Conservation (phyloP, 2,113 vertebrate species). For the Egretta garzetta region DNA sequence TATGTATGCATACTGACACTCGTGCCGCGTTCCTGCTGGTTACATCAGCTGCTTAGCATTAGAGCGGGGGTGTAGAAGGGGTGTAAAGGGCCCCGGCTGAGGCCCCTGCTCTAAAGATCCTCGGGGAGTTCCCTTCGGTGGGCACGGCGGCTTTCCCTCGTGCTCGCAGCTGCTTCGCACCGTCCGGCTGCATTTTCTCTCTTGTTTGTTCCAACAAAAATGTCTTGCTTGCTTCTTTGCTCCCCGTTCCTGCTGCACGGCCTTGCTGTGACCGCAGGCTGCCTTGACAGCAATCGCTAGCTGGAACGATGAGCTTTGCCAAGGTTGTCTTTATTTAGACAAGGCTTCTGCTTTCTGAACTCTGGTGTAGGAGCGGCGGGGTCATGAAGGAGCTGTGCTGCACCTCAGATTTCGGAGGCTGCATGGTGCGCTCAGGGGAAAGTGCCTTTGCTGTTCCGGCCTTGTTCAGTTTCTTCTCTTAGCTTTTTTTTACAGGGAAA, state of each 20-base stretch:
- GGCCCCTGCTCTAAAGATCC: too few species aligned
- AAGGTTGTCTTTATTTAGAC: slow-evolving; percentile 62
- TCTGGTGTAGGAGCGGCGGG: background rate
- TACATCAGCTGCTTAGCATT: too few species aligned
- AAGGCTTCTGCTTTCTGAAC: slow-evolving; percentile 12
- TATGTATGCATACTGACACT: too few species aligned
- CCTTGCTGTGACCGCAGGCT: slow-evolving; percentile 48
- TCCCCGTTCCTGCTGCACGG: background rate
- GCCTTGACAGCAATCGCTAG: slow-evolving; percentile 51
- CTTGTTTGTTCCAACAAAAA: background rate
- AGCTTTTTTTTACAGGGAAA: background rate
- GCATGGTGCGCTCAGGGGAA: background rate
- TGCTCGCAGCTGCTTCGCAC: background rate
- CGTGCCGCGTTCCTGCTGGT: too few species aligned
- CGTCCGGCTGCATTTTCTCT: background rate
- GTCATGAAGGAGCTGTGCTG: background rate
- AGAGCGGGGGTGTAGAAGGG: too few species aligned
- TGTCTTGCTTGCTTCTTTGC: background rate
- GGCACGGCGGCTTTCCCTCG: too few species aligned
- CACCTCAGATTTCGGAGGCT: background rate
- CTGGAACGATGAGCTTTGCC: slow-evolving; percentile 15
- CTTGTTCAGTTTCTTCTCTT: background rate
- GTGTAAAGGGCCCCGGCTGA: too few species aligned
- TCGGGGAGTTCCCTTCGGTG: background rate
- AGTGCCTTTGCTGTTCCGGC: background rate